Percentiles rank a stretch among this genome's conserved stretches.
phyloP scores from a whole-genome alignment of 1,140 invertebrate genomes.

The Polypedilum vanderplanki region DNA sequence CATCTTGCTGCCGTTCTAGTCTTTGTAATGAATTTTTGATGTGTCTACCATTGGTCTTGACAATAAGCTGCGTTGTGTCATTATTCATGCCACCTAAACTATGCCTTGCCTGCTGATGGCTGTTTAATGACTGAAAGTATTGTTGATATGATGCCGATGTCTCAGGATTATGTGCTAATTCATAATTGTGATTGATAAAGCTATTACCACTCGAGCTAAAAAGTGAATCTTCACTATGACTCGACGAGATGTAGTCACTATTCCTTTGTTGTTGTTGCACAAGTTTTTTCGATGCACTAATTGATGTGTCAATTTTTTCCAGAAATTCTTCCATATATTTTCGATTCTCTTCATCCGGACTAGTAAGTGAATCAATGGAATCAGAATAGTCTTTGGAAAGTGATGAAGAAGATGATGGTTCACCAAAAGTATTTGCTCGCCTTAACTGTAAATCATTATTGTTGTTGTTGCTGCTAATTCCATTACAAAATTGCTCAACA shows the following conservation, averaged over 20 bases:
- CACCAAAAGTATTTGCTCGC: conserved; percentile 34
- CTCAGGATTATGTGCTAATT: conserved; percentile 38
- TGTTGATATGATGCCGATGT: conserved; percentile 35
- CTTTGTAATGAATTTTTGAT: conserved; percentile 70
- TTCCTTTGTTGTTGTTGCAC: conserved; percentile 70
- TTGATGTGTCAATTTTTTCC: conserved; percentile 77
- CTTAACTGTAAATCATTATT: conserved; percentile 38
- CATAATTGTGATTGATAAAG: conserved; percentile 44
- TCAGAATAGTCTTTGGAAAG: conserved; percentile 37
- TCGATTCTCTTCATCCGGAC: conserved; percentile 60
- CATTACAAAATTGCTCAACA: conserved; percentile 33
- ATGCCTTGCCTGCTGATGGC: conserved; percentile 36
- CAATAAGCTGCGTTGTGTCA: conserved; percentile 53
- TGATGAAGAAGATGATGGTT: conserved; percentile 33
- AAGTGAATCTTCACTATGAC: conserved; percentile 41
- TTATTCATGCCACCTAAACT: conserved; percentile 40
- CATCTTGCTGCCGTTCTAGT: conserved; percentile 75
- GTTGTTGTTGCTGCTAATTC: conserved; percentile 39
- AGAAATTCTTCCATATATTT: conserved; percentile 69
- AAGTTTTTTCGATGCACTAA: conserved; percentile 75
- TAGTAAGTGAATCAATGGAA: conserved; percentile 46
- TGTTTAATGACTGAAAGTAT: neutral
- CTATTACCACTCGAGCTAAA: conserved; percentile 41
- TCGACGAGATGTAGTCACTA: conserved; percentile 49
- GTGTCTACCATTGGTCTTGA: conserved; percentile 68